Evolutionary conservation across 23 tunicate genomes (phyloP), one percentile per base, ranked within the genome.

Genomic region (Trididemnum miniatum): DNA sequence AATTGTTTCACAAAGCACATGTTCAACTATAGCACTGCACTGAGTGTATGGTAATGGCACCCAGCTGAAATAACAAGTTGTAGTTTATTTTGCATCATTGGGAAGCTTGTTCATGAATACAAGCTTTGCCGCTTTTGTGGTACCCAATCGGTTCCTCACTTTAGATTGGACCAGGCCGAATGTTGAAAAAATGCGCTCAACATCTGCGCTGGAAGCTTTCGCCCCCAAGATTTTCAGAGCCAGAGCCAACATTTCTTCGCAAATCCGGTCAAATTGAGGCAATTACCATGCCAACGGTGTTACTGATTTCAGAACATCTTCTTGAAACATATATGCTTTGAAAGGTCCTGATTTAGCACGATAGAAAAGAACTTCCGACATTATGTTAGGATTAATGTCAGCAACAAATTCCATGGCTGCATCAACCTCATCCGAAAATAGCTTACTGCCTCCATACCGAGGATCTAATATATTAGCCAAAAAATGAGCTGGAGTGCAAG

Each of bases 401-500:
- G 5, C 67, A 62, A 5, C 23, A n/a, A 62, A 62, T 26, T 62
- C 67, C 67, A 62, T 12, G 4, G 67, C 67, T 12, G 67, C 23
- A 62, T 62, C 67, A 18, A 20, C 29, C 26, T 62, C 67, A 12
- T 24, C 5, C 26, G 3, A 26, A n/a, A n/a, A n/a, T n/a, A n/a
- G n/a, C n/a, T n/a, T n/a, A n/a, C n/a, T n/a, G n/a, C n/a, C n/a
- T n/a, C n/a, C n/a, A n/a, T n/a, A n/a, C n/a, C n/a, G n/a, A 9
- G 75, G 75, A 34, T 69, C 75, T 34, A 28, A 31, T 3, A 32
- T 69, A 31, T 69, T 69, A 5, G 75, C 22, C 75, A 69, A 31
- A 31, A 69, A 32, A 22, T 69, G 75, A 32, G 75, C 75, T 5
- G 75, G 38, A 69, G 38, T 69, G 39, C 35, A 31, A 31, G 75